These are phyloP conservation scores for Eulithis testata DNA, from an alignment of 2,888 invertebrate species.

Conservation along the genomic window DNA sequence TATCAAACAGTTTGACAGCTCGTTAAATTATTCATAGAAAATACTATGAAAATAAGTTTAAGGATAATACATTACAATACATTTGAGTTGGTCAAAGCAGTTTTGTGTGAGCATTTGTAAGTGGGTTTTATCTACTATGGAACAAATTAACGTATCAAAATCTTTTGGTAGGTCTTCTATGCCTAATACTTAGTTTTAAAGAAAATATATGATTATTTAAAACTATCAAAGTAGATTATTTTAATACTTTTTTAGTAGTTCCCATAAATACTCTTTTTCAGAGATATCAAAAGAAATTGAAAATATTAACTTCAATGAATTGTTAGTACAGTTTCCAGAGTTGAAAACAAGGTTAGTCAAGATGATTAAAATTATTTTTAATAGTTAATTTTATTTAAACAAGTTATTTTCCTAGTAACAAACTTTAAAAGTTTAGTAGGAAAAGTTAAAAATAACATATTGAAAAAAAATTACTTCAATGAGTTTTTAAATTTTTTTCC, in stretches of 20 bases:
- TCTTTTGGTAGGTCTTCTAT: conserved; percentile 21
- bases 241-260: not conserved
- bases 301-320: conserved; percentile 25
- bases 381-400: not conserved
- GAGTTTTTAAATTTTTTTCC: conserved; percentile 12
- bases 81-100: conserved; percentile 22
- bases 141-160: conserved; percentile 11
- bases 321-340: conserved; percentile 14
- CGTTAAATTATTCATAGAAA: conserved; percentile 51
- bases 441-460: too few species aligned
- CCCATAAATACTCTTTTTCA: conserved; percentile 42
- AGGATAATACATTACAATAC: conserved; percentile 1
- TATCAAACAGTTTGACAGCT: conserved; percentile 30
- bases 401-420: too few species aligned
- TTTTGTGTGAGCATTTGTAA: conserved; percentile 12
- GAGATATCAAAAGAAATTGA: conserved; percentile 49
- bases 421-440: too few species aligned
- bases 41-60: conserved; percentile 16
- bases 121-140: conserved; percentile 6
- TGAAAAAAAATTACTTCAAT: too few species aligned
- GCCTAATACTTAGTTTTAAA: not conserved
- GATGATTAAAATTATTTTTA: not conserved
- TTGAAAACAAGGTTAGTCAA: conserved; percentile 20
- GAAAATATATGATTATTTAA: too few species aligned
- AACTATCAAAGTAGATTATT: too few species aligned